Percentiles rank a stretch among this genome's conserved stretches.
Conservation (phyloP, 2,113 vertebrate genomes). For the Ceyx melanurus region DNA sequence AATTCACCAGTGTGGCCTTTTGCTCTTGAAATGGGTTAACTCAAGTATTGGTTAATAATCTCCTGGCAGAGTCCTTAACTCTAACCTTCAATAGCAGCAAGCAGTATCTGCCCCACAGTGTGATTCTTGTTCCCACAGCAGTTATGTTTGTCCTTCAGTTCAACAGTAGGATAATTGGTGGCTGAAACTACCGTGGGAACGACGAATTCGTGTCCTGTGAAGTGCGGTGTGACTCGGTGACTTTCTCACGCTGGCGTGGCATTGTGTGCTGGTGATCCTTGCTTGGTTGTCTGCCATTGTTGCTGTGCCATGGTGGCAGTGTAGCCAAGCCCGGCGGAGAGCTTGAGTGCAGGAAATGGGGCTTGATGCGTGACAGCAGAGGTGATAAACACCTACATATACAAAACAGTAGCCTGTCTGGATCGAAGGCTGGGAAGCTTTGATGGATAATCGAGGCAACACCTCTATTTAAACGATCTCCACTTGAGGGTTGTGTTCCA, state of each 20-base stretch:
- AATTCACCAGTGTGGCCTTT: not conserved
- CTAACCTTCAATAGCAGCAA: constrained; percentile 47
- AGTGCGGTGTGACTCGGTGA: constrained; percentile 40
- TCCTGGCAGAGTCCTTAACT: constrained; percentile 59
- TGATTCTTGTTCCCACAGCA: constrained; percentile 79
- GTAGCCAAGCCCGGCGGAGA: constrained; percentile 74
- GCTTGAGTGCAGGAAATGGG: constrained; percentile 71
- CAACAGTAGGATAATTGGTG: constrained; percentile 68
- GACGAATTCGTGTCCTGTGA: constrained; percentile 30
- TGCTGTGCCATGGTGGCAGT: constrained; percentile 72
- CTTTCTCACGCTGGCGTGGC: constrained; percentile 83
- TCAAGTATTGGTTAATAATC: not conserved
- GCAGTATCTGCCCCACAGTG: constrained; percentile 44
- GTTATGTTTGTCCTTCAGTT: constrained; percentile 74
- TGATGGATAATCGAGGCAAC: not conserved
- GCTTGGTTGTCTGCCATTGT: constrained; percentile 77
- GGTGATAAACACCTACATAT: constrained; percentile 11
- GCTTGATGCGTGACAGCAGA: constrained; percentile 57
- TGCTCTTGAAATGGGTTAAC: not conserved
- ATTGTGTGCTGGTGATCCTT: constrained; percentile 72
- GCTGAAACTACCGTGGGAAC: constrained; percentile 82
- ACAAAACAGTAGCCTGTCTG: constrained; percentile 18
- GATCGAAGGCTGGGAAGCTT: not conserved
- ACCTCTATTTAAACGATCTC: not conserved
- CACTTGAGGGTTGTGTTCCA: not conserved